Evolutionary conservation across 2,113 vertebrate species (phyloP).

Genomic region (Regulus satrapa): DNA sequence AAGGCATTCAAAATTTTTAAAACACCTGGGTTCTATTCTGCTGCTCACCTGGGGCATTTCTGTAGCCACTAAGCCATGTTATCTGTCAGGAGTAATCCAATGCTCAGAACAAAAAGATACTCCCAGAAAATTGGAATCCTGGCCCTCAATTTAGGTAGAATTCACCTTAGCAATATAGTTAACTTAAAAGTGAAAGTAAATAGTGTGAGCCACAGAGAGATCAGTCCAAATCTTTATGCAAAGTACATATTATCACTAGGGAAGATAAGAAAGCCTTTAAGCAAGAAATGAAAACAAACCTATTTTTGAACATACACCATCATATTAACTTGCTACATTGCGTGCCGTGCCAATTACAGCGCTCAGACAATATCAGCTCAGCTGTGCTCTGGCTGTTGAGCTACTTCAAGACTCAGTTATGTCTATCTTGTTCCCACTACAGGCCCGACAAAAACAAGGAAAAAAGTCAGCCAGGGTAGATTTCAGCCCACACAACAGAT

Average conservation of each 20-base stretch:
- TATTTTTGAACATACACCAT: neutral
- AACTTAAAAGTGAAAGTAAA: constrained; percentile 11
- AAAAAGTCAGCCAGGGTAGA: neutral
- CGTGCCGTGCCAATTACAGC: neutral
- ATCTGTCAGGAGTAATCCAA: neutral
- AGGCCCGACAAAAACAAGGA: neutral
- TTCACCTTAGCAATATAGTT: neutral
- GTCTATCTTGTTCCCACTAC: neutral
- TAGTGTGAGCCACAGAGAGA: neutral
- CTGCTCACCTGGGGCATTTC: neutral
- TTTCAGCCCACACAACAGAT: neutral
- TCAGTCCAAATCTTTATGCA: neutral
- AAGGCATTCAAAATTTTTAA: neutral
- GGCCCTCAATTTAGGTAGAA: neutral
- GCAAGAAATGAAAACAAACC: constrained; percentile 19
- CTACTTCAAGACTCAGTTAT: neutral
- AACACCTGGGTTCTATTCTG: neutral
- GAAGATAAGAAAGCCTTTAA: constrained; percentile 15
- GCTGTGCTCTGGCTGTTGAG: neutral
- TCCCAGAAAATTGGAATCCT: neutral
- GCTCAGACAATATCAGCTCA: neutral
- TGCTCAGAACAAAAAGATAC: fast-evolving
- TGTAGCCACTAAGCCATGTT: neutral
- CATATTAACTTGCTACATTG: neutral
- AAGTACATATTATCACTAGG: neutral